Percentiles rank a stretch among this genome's conserved stretches.
Conservation (phyloP, 23 tunicate species). For the Corella eumyota region DNA sequence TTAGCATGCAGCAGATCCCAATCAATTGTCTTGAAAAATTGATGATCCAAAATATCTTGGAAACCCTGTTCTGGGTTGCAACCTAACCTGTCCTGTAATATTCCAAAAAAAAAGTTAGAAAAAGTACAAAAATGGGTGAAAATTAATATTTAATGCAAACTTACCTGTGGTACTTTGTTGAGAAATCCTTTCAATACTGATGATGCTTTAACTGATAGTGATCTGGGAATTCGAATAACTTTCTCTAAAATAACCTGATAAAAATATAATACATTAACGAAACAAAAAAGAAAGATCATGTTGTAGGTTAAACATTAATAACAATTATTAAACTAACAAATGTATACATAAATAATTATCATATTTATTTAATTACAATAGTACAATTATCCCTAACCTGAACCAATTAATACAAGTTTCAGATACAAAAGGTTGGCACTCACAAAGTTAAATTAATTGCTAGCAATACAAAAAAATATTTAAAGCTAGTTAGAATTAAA, state of each 20-base stretch:
- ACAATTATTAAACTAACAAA: too few relatives aligned
- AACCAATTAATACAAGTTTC: too few relatives aligned
- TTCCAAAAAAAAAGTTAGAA: neutral
- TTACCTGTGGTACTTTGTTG: conserved; percentile 72
- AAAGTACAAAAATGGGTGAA: too few relatives aligned
- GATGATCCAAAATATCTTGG: conserved; percentile 82
- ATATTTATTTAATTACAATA: too few relatives aligned
- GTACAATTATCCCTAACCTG: too few relatives aligned
- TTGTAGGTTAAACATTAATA: too few relatives aligned
- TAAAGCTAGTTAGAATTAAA: too few relatives aligned
- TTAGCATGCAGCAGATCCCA: conserved; percentile 71
- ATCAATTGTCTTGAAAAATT: conserved; percentile 71
- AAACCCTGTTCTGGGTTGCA: conserved; percentile 84
- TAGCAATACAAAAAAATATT: too few relatives aligned
- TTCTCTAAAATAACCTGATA: conserved; percentile 84
- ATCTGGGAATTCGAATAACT: conserved; percentile 93
- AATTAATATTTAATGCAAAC: conserved; percentile 1
- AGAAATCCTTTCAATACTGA: conserved; percentile 90
- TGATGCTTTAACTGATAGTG: conserved; percentile 83
- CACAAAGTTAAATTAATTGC: too few relatives aligned
- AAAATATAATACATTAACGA: too few relatives aligned
- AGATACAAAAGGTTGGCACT: too few relatives aligned
- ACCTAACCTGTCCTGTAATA: conserved; percentile 71
- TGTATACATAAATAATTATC: too few relatives aligned
- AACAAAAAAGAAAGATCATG: neutral